These are phyloP conservation scores for Megastigmus dorsalis DNA, from an alignment of 2,888 invertebrate genomes.

Conservation along the genomic window DNA sequence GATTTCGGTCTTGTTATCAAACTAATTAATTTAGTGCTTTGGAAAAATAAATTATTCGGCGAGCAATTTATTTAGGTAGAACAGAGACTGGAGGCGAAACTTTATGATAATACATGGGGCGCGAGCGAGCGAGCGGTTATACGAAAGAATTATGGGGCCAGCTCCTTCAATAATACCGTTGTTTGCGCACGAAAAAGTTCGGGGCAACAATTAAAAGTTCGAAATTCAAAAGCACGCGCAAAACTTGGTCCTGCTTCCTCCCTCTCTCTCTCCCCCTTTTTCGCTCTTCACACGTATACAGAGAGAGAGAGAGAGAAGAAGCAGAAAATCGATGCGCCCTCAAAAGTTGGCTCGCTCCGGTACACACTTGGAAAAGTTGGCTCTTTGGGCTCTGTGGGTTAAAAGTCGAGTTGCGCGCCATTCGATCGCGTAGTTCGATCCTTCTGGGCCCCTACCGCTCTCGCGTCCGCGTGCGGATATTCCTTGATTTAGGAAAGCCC, in stretches of 20 bases:
- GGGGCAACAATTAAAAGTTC: conserved; percentile 31
- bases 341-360: background rate
- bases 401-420: background rate
- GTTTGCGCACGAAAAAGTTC: conserved; percentile 23
- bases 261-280: too few species aligned
- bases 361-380: background rate
- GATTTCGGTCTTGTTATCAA: too few species aligned
- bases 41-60: too few species aligned
- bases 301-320: too few species aligned
- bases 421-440: background rate
- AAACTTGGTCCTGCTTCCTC: conserved; percentile 7
- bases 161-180: background rate
- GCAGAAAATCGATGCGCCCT: conserved; percentile 12
- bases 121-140: background rate
- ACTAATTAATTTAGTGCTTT: too few species aligned
- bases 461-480: background rate
- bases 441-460: background rate
- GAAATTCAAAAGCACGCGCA: conserved; percentile 20
- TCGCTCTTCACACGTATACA: too few species aligned
- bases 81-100: background rate
- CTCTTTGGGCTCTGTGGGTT: too few species aligned
- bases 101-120: background rate
- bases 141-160: conserved; percentile 20
- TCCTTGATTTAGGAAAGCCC: conserved; percentile 33
- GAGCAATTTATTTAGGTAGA: too few species aligned